Conservation (phyloP, 2,888 invertebrate genomes). For the Mesorhabditis spiculigera region DNA sequence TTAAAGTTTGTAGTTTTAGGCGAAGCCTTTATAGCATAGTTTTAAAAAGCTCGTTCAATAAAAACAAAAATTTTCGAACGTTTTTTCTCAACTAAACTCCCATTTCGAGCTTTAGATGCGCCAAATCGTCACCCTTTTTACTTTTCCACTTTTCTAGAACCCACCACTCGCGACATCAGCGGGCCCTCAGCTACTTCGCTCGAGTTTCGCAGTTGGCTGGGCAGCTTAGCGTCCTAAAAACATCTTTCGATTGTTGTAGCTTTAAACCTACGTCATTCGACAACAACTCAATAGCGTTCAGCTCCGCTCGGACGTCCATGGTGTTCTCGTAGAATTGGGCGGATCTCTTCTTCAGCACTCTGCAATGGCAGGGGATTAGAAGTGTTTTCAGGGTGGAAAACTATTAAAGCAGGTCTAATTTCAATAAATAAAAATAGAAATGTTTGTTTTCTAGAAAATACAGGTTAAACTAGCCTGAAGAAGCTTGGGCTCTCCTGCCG, state of each 20-base stretch:
- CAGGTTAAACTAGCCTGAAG: neutral
- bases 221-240: neutral
- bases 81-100: too few species aligned
- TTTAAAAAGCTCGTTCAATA: too few species aligned
- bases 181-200: neutral
- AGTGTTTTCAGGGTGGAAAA: neutral
- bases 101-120: too few species aligned
- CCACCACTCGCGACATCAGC: neutral
- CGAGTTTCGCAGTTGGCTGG: neutral
- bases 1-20: too few species aligned
- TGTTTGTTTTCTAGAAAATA: neutral
- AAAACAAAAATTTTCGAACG: too few species aligned
- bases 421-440: neutral
- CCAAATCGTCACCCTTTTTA: neutral
- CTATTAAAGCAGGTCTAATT: too few species aligned
- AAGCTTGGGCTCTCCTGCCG: neutral
- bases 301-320: conserved; percentile 54
- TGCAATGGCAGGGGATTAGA: conserved; percentile 28
- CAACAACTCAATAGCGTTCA: conserved; percentile 52
- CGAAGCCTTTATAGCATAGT: too few species aligned
- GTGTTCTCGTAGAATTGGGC: conserved; percentile 39
- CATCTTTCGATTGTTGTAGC: neutral
- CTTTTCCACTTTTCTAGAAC: conserved; percentile 1
- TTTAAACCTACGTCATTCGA: neutral
- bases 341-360: conserved; percentile 48